phyloP scores from a whole-genome alignment of 2,113 vertebrate species.

The Percina caprodes region DNA sequence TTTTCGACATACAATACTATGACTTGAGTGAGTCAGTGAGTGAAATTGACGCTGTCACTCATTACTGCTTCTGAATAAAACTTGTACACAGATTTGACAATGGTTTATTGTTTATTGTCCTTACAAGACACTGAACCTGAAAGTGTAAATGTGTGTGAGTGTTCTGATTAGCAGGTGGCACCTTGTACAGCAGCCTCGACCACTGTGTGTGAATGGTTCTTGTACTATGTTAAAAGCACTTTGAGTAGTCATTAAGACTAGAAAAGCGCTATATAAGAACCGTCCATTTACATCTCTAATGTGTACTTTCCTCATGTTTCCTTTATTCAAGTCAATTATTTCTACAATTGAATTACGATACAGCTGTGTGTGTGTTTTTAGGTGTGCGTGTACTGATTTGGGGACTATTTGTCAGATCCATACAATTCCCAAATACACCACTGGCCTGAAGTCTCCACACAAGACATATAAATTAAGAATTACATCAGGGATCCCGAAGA shows the following conservation, averaged over 20 bases:
- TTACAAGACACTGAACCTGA: too few species aligned
- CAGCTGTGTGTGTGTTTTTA: background rate
- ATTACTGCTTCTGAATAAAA: background rate
- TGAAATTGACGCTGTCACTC: background rate
- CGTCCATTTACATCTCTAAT: background rate
- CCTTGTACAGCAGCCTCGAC: too few species aligned
- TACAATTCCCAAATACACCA: constrained; percentile 32
- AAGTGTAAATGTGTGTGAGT: too few species aligned
- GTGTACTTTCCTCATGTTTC: background rate
- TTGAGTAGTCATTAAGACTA: too few species aligned
- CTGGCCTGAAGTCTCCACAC: constrained; percentile 26
- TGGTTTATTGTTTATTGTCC: background rate
- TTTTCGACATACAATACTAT: too few species aligned
- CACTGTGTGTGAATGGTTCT: too few species aligned
- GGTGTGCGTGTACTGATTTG: constrained; percentile 15
- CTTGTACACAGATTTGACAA: background rate
- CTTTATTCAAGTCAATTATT: background rate
- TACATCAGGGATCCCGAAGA: constrained; percentile 54
- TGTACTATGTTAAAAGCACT: too few species aligned
- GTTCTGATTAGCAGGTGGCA: too few species aligned
- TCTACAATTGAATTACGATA: background rate
- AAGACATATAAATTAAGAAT: constrained; percentile 69
- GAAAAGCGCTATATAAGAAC: too few species aligned
- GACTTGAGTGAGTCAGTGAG: too few species aligned
- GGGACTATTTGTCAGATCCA: constrained; percentile 26